Conservation (phyloP, 2,888 invertebrate genomes). For the Agonopterix alstromeriana region DNA sequence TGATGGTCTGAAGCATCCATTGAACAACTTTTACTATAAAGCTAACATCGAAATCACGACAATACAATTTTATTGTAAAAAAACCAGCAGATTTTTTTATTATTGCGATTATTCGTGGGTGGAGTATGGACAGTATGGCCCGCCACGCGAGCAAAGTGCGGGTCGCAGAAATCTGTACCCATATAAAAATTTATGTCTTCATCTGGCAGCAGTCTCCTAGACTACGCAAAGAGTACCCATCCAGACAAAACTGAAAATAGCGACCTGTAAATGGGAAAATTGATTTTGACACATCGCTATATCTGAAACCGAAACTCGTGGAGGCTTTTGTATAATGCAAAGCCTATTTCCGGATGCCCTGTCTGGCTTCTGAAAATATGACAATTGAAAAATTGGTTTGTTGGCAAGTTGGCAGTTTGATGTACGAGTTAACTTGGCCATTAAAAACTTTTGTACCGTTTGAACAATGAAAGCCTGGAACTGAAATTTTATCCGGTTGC, state of each 20-base stretch:
- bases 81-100: too few species aligned
- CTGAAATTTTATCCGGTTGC: neutral
- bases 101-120: too few species aligned
- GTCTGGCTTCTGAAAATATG: slow-evolving; percentile 37
- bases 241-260: slow-evolving; percentile 59
- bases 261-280: slow-evolving; percentile 62
- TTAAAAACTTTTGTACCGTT: slow-evolving; percentile 4
- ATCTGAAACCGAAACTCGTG: slow-evolving; percentile 37
- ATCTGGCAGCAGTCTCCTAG: too few species aligned
- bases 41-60: too few species aligned
- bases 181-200: too few species aligned
- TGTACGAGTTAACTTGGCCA: slow-evolving; percentile 16
- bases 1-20: too few species aligned
- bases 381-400: slow-evolving; percentile 39
- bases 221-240: slow-evolving; percentile 10
- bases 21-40: too few species aligned
- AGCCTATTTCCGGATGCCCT: slow-evolving; percentile 44
- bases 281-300: slow-evolving; percentile 65
- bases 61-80: too few species aligned
- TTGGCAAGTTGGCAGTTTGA: slow-evolving; percentile 30
- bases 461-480: neutral
- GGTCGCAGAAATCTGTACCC: too few species aligned
- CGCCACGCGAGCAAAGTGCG: too few species aligned
- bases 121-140: too few species aligned
- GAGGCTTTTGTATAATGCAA: slow-evolving; percentile 49